Evolutionary conservation across 2,888 invertebrate genomes (phyloP).

Genomic region (Blomia tropicalis): DNA sequence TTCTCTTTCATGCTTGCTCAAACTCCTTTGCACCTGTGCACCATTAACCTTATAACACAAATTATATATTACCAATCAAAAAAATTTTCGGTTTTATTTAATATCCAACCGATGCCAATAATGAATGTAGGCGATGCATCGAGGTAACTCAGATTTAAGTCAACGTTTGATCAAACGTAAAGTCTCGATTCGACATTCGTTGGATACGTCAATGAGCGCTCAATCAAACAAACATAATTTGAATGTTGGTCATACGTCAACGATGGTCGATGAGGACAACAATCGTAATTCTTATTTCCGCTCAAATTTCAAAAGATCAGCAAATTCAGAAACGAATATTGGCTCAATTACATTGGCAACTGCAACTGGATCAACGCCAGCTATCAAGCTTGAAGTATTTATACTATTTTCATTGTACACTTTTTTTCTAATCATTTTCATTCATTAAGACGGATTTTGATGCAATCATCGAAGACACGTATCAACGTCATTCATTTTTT

Average conservation of each 20-base stretch:
- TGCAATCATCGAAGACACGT: slow-evolving; percentile 6
- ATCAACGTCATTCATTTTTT: background rate
- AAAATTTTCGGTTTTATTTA: background rate
- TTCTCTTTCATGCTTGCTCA: slow-evolving; percentile 19
- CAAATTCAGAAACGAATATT: slow-evolving; percentile 16
- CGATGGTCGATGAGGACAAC: background rate
- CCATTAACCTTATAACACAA: slow-evolving; percentile 53
- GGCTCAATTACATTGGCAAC: slow-evolving; percentile 21
- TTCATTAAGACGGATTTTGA: slow-evolving; percentile 19
- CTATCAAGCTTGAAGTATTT: slow-evolving; percentile 27
- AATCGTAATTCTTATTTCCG: background rate
- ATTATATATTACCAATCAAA: too few relatives aligned
- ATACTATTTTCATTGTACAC: background rate
- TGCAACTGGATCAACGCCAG: slow-evolving; percentile 26
- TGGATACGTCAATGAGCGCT: slow-evolving; percentile 24
- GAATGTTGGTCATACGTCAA: background rate
- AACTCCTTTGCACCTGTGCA: slow-evolving; percentile 36
- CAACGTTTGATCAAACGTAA: slow-evolving; percentile 58
- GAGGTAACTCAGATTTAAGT: slow-evolving; percentile 54
- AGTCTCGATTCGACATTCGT: slow-evolving; percentile 51
- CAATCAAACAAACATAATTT: background rate
- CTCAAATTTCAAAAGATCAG: slow-evolving; percentile 10
- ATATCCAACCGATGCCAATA: too few relatives aligned
- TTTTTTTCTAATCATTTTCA: background rate
- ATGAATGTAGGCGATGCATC: slow-evolving; percentile 34